A percentile compares a stretch with the other conserved stretches of the same genome.
These are phyloP conservation scores for Timema podura DNA, from an alignment of 2,888 invertebrate species.

Conservation along the genomic window DNA sequence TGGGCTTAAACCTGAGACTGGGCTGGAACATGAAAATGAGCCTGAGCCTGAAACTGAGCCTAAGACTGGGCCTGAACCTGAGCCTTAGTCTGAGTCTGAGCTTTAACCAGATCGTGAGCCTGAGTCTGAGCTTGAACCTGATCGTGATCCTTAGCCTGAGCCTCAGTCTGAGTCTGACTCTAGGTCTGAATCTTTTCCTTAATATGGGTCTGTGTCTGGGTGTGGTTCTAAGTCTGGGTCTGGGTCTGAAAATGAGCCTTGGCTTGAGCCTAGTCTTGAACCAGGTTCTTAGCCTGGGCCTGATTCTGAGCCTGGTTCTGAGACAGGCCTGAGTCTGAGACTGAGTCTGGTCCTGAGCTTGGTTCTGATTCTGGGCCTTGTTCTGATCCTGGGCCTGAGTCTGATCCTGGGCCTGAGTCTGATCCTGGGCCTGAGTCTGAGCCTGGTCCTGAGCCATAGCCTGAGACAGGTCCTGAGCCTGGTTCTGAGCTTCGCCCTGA, in stretches of 20 bases:
- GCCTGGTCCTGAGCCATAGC: slow-evolving; percentile 10
- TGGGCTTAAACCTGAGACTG: not conserved
- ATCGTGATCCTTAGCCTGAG: no score
- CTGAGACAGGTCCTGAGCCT: slow-evolving; percentile 24
- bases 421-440: slow-evolving; percentile 10
- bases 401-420: slow-evolving; percentile 15
- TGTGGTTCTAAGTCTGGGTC: no score
- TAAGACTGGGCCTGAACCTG: not conserved
- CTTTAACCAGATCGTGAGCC: not conserved
- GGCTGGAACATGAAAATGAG: no score
- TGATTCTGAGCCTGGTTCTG: not conserved
- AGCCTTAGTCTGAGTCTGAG: not conserved
- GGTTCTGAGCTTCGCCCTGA: not conserved
- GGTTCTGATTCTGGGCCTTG: not conserved
- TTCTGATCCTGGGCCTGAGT: not conserved
- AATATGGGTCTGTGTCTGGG: not conserved
- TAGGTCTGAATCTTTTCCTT: not conserved
- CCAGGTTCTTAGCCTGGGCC: not conserved
- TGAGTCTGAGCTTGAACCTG: not conserved
- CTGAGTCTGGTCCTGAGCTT: not conserved
- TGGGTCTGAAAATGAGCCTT: no score
- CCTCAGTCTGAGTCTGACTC: not conserved
- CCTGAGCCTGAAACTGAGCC: not conserved
- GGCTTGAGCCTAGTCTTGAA: not conserved
- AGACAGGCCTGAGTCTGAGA: no score